Evolutionary conservation across 2,113 vertebrate genomes (phyloP), one percentile per base, ranked within the genome.

Genomic region (Sakesphorus luctuosus): DNA sequence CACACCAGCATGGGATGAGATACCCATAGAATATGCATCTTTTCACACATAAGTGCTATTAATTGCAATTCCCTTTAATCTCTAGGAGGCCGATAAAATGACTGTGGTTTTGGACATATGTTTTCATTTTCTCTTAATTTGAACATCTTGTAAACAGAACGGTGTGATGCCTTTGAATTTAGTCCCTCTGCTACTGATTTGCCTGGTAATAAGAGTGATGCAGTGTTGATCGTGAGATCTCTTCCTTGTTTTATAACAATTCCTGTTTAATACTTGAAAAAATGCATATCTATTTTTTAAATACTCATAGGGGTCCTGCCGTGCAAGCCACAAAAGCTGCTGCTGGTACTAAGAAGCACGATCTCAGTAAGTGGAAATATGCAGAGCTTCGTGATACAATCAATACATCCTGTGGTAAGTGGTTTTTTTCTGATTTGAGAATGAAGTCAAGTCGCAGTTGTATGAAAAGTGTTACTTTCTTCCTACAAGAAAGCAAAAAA

Each of bases 291-390:
- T 68, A 7, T 73, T 47, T 94, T 73, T 13, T 2, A 31, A 53
- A 81, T 92, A 72, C 83, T 92, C 59, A 11, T 90, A 99, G 99
- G 98, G 98, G 98, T 92, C 98, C 98, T 69, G 97, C 98, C 96
- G 98, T 99, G 18, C 99, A 99, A 97, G 98, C 99, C 29, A 98
- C 98, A 25, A 99, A 99, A 96, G 98, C 99, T 6, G 98, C 98
- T 18, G 98, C 98, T 72, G 98, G 98, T 28, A 88, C 98, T 90
- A 99, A 99, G 98, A 99, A 99, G 91, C 98, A 99, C 58, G 99
- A 99, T 92, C 98, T 99, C 68, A 99, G 99, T 98, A 99, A 99
- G 94, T 99, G 99, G 99, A 99, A 99, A 94, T 99, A 99, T 2
- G 99, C 99, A 11, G 99, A 99, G 80, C 98, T 99, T 50, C 98